These are phyloP conservation scores for Aspidapion aeneum DNA, from an alignment of 2,888 invertebrate genomes.

Conservation along the genomic window DNA sequence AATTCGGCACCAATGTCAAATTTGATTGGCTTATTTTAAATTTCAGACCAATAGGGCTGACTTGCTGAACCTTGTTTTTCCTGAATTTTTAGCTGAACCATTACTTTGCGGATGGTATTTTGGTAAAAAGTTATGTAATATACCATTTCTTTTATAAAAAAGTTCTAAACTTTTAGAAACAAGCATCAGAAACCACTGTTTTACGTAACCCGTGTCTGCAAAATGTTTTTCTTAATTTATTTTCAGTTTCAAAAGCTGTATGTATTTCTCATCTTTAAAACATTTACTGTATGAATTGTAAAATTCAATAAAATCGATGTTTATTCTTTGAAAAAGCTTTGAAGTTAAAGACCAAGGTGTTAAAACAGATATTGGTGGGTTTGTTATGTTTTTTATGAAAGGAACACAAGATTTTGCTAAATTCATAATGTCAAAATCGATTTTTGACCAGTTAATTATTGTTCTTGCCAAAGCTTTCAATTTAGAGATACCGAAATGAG, in stretches of 20 bases:
- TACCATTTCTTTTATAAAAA: conserved; percentile 3
- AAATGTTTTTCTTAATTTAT: conserved; percentile 1
- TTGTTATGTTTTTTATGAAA: too few species aligned
- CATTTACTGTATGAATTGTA: neutral
- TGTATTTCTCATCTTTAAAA: neutral
- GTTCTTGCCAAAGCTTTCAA: neutral
- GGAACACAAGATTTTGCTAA: too few species aligned
- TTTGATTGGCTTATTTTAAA: too few species aligned
- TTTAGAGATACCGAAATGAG: neutral
- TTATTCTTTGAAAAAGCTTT: neutral
- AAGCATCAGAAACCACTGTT: too few species aligned
- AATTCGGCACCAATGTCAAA: too few species aligned
- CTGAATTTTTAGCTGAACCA: conserved; percentile 1
- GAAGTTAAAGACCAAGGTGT: neutral
- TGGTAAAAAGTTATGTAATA: neutral
- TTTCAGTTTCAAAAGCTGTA: neutral
- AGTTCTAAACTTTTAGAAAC: conserved; percentile 1
- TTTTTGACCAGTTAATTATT: neutral
- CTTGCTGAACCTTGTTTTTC: too few species aligned
- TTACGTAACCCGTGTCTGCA: neutral
- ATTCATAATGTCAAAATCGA: neutral
- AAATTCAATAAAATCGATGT: conserved; percentile 7
- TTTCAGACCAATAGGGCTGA: too few species aligned
- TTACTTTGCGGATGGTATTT: neutral
- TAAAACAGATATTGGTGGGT: neutral